Evolutionary conservation across 2,888 invertebrate species (phyloP), one percentile per base, ranked within the genome.

Genomic region (Morpho deidamia): DNA sequence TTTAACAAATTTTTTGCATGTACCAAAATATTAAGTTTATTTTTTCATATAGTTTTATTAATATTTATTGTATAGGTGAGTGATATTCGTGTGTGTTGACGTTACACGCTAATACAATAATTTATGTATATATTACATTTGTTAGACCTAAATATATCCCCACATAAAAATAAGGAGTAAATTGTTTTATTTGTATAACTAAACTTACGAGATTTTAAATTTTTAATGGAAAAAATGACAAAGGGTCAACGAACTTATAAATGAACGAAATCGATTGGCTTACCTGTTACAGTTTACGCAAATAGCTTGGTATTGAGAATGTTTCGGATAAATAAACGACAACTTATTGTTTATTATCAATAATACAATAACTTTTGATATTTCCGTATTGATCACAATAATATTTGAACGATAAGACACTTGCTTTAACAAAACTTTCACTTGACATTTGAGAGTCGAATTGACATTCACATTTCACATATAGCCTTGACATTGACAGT

Each of bases 401-500:
- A 14, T 43, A 40, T 49, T 48, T 32, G 11, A 53, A 40, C 44
- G 11, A 34, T 44, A 34, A 49, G 23, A 43, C n/a, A 38, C 44
- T 11, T 34, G 12, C 37, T 12, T 11, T 37, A n/a, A 45, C 14
- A 10, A 45, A 38, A 49, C 42, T 53, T 53, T 45, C 49, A 53
- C 55, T 58, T 58, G 58, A 50, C 48, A 53, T 40, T 42, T n/a
- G 39, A 44, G 11, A 44, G 33, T n/a, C 10, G 33, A 34, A 44
- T 52, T 61, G 61, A 63, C 63, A 56, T 49, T 60, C 59, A 53
- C 59, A 55, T 59, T 58, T 11, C 14, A 10, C 12, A 34, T 46
- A 39, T 39, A 32, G 32, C 46, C 46, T 46, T 46, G 53, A 49
- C 46, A 38, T 39, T 46, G 46, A 46, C 46, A 32, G 11, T 8